Conservation (phyloP, 2,797 vertebrate genomes). For the Pseudochaenichthys georgianus region DNA sequence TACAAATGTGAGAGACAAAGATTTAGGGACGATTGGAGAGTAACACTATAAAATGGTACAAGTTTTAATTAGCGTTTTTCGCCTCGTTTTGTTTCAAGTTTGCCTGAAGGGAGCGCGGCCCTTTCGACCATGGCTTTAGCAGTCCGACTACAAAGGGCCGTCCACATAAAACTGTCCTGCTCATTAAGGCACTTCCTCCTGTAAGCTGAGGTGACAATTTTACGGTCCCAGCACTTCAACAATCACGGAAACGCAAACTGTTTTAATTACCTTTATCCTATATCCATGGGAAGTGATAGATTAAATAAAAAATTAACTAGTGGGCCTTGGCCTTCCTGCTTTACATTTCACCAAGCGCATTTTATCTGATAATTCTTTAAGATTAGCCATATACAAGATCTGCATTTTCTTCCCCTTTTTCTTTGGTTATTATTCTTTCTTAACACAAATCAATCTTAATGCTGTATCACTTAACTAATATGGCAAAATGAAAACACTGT, state of each 20-base stretch:
- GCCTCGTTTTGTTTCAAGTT: slow-evolving; percentile 21
- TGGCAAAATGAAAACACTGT: not conserved
- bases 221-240: slow-evolving; percentile 85
- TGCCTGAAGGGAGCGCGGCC: slow-evolving; percentile 82
- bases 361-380: slow-evolving; percentile 36
- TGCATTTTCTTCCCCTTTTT: not conserved
- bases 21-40: slow-evolving; percentile 53
- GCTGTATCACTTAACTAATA: slow-evolving; percentile 9
- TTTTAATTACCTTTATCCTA: slow-evolving; percentile 77
- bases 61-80: slow-evolving; percentile 60
- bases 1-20: slow-evolving; percentile 83
- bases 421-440: not conserved
- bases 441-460: slow-evolving; percentile 10
- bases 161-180: slow-evolving; percentile 89
- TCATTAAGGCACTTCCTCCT: slow-evolving; percentile 89
- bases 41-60: slow-evolving; percentile 68
- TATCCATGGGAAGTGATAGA: slow-evolving; percentile 40
- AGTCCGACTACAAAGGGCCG: slow-evolving; percentile 86
- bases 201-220: slow-evolving; percentile 92
- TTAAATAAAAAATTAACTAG: slow-evolving; percentile 13
- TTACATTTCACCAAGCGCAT: slow-evolving; percentile 10
- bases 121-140: slow-evolving; percentile 79
- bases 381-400: slow-evolving; percentile 24
- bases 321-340: not conserved
- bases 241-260: slow-evolving; percentile 73